Base-by-base conservation (phyloP, 1,140 invertebrate genomes). In the Augochlora pura region DNA sequence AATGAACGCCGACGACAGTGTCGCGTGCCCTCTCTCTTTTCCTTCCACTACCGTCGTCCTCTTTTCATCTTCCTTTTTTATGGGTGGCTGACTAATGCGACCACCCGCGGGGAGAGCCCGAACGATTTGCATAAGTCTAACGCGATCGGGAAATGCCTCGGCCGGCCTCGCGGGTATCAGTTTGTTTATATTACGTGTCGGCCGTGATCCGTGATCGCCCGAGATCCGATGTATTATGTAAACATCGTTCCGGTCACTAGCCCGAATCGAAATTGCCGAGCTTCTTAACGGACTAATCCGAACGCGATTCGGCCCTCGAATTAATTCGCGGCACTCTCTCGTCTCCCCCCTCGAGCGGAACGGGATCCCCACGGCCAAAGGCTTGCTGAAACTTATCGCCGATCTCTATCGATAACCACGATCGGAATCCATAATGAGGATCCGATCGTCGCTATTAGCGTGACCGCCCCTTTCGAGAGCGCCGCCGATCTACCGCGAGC, bases 361-460 rank as follows among this genome's bases (percentile, higher is more conserved):
- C 69, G 69, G 69, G 42, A 72, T 59, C 6, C 8, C 9, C 12
- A n/a, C 32, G 25, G 38, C 2, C n/a, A 4, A 9, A 14, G 4
- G 10, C 59, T n/a, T 21, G 3, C n/a, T 69, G 21, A 68, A 67
- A 78, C 76, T 76, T 77, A 80, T 68, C 75, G 68, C 60, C 79
- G 82, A 87, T 86, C 68, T 72, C 18, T 86, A 85, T 86, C 85
- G 63, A 32, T 66, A 52, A 21, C 75, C 38, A 57, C 38, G 71
- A 86, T 83, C 79, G 83, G 85, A 86, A 88, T 88, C 77, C 59
- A 60, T 88, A 86, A 86, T 82, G 79, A 86, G 77, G 71, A 70
- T 32, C 27, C 77, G 74, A 82, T 86, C 59, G 66, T 54, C 76
- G 79, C 79, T 82, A 82, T 86, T 86, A 86, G 74, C 77, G 67